Conservation (phyloP, 2,888 invertebrate genomes). For the Cistogaster globosa region DNA sequence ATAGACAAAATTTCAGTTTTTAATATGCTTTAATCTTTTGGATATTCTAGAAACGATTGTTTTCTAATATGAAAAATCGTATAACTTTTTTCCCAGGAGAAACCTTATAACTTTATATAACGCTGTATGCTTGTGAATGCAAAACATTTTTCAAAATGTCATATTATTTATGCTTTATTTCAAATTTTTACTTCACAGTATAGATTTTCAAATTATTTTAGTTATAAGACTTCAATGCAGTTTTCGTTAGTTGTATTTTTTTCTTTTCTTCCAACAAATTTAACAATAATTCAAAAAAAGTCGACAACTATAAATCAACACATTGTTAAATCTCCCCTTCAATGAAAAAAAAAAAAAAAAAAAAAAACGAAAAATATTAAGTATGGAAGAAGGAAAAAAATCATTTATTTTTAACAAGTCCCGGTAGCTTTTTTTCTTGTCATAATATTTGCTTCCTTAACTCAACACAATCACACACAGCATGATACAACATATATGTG, state of each 20-base stretch:
- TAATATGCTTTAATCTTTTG: no score
- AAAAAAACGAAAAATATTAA: conserved; percentile 21
- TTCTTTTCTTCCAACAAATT: conserved; percentile 74
- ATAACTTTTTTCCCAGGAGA: conserved; percentile 25
- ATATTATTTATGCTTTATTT: conserved; percentile 36
- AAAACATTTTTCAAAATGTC: conserved; percentile 14
- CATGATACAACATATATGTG: conserved; percentile 28
- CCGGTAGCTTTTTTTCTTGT: conserved; percentile 57
- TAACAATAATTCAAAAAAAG: conserved; percentile 73
- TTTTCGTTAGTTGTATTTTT: conserved; percentile 3
- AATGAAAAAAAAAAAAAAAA: conserved; percentile 36
- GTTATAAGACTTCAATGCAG: conserved; percentile 66
- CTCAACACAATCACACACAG: conserved; percentile 52
- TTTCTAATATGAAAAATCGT: not conserved
- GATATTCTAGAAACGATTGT: no score
- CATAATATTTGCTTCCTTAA: conserved; percentile 63
- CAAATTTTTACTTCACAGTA: not conserved
- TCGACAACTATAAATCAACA: conserved; percentile 75
- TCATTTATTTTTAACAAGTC: conserved; percentile 57
- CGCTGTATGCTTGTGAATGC: not conserved
- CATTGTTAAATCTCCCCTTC: conserved; percentile 63
- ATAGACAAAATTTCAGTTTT: no score
- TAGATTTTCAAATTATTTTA: conserved; percentile 39
- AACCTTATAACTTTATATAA: conserved; percentile 21
- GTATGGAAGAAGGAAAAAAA: conserved; percentile 34